A percentile compares a stretch with the other conserved stretches of the same genome.
Evolutionary conservation across 1,140 invertebrate species (phyloP).

Genomic region (Lanistes nyassanus): DNA sequence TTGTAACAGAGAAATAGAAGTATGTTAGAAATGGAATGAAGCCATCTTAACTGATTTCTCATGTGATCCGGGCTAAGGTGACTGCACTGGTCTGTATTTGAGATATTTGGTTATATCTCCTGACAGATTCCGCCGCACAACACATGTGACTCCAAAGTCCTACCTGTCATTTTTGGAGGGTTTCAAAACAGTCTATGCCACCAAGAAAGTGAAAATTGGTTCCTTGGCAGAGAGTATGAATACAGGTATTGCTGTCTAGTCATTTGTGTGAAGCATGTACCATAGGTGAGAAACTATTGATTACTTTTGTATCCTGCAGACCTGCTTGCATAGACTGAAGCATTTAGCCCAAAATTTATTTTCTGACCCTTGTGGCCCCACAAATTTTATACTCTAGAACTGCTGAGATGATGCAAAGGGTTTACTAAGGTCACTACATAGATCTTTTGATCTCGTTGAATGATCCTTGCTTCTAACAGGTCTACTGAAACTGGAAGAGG

Average conservation of each 20-base stretch:
- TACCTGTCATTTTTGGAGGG: constrained; percentile 95
- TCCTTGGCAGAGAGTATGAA: constrained; percentile 79
- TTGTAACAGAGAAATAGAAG: too few species aligned
- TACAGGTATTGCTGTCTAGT: constrained; percentile 84
- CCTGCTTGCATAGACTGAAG: too few species aligned
- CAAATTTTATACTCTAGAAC: too few species aligned
- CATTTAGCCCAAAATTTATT: too few species aligned
- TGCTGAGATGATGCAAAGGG: too few species aligned
- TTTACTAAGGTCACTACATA: too few species aligned
- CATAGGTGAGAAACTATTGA: not conserved
- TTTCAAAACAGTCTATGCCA: constrained; percentile 91
- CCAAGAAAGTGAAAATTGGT: constrained; percentile 87
- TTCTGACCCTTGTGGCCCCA: too few species aligned
- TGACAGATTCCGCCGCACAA: constrained; percentile 83
- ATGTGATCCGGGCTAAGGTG: too few species aligned
- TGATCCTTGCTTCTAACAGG: constrained; percentile 66
- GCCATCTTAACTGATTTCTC: too few species aligned
- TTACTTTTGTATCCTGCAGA: not conserved
- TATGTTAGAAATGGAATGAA: too few species aligned
- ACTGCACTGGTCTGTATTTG: too few species aligned
- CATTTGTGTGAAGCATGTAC: not conserved
- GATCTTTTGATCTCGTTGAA: too few species aligned
- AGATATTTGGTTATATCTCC: not conserved
- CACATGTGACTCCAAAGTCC: constrained; percentile 96
- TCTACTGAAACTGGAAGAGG: constrained; percentile 91